Conservation (phyloP, 2,888 invertebrate genomes). For the Coenonympha glycerion region DNA sequence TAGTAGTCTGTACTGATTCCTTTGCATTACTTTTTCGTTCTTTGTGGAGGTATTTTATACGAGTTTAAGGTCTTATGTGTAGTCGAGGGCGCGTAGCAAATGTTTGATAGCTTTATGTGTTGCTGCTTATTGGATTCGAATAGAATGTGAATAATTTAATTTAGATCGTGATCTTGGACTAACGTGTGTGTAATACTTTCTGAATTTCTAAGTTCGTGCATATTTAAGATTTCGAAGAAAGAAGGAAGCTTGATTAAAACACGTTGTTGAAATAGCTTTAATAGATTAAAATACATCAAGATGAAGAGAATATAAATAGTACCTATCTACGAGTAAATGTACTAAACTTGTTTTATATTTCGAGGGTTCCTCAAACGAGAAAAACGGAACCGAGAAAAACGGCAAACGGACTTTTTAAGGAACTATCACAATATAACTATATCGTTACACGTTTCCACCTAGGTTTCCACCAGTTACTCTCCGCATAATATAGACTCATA, state of each 20-base stretch:
- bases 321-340: no score
- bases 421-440: no score
- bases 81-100: constrained; percentile 37
- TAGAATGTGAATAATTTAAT: constrained; percentile 30
- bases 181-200: not conserved
- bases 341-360: no score
- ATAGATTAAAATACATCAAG: no score
- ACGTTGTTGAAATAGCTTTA: no score
- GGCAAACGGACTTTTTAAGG: no score
- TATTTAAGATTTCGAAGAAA: not conserved
- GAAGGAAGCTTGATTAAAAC: not conserved
- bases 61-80: constrained; percentile 71
- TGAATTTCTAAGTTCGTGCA: not conserved
- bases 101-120: constrained; percentile 31
- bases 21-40: constrained; percentile 74
- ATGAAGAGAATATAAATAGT: no score
- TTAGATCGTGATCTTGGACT: constrained; percentile 13
- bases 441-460: no score
- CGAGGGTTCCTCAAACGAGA: no score
- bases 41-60: constrained; percentile 72
- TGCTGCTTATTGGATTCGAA: constrained; percentile 29
- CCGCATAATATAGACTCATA: no score
- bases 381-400: no score
- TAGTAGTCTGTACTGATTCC: constrained; percentile 72
- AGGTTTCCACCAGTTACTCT: no score